Base-by-base conservation (phyloP, 2,888 invertebrate species). In the Nomada goodeniana region DNA sequence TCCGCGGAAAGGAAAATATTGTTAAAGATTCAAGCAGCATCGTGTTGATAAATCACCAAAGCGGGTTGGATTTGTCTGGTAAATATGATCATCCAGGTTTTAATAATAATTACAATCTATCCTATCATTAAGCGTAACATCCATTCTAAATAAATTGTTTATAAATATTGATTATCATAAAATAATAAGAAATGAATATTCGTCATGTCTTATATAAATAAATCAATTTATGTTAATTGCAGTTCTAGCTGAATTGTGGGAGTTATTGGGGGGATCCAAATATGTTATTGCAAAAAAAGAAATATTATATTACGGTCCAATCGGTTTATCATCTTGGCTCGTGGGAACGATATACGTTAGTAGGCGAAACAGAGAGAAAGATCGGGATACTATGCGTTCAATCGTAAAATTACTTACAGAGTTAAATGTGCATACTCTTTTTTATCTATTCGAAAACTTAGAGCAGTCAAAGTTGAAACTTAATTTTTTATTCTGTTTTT, bases 321-420 rank as follows among this genome's bases (percentile, higher is more conserved):
- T 98, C 91, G 98, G 98, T 10, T 93, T 97, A 7, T 97, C 97
- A 0, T 95, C 96, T 4, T 98, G 97, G 97, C 94, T 98, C 74
- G 98, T 97, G 96, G 98, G 98, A 53, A 97, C 98, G 0, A 96
- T 98, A 72, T 98, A 98, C 93, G 97, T 98, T 67, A 96, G 98
- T 94, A 95, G 98, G 82, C 95, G 96, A 0, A 96, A 97, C 47
- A 95, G 96, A 52, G 95, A 95, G 59, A 96, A 96, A 82, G 97
- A 98, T 0, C 95, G 96, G 52, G 95, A 96, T 74, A 96, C 96
- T 0, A 95, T 98, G 89, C 97, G 97, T 92, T 95, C 96, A 81
- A 96, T 97, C 83, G 96, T 96, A 2, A 94, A 95, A 68, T 96
- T 96, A 42, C 96, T 97, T 59, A 95, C 95, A 85, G 94, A 95